A percentile compares a stretch with the other conserved stretches of the same genome.
Conservation (phyloP, 2,888 invertebrate genomes). For the Strigamia crassipes region DNA sequence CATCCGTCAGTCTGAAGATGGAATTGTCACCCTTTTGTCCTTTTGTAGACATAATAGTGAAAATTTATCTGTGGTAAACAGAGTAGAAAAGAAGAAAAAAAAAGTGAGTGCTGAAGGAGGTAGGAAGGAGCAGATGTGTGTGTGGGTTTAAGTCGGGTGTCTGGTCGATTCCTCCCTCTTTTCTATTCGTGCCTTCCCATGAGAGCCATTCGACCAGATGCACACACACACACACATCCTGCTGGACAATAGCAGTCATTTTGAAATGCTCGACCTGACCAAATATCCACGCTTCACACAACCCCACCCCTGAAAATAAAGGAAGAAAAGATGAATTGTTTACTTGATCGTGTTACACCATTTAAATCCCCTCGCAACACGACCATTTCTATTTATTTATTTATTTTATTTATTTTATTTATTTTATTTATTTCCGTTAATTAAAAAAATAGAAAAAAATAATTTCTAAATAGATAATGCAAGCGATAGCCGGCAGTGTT, state of each 20-base stretch:
- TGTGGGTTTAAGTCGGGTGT: slow-evolving; percentile 23
- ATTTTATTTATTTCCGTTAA: not conserved
- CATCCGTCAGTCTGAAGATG: not conserved
- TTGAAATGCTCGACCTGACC: slow-evolving; percentile 25
- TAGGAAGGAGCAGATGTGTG: slow-evolving; percentile 13
- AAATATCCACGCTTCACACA: slow-evolving; percentile 7
- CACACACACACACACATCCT: slow-evolving; percentile 7
- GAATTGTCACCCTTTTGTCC: not conserved
- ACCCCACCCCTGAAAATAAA: not conserved
- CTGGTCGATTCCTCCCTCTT: slow-evolving; percentile 23
- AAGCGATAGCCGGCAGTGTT: not conserved
- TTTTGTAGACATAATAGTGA: not conserved
- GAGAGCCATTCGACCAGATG: slow-evolving; percentile 33
- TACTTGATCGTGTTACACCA: not conserved
- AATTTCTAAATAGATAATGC: not conserved
- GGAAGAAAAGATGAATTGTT: not conserved
- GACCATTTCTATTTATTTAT: not conserved
- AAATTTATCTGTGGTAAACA: not conserved
- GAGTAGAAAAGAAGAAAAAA: not conserved
- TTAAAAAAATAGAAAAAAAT: not conserved
- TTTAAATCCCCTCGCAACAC: not conserved
- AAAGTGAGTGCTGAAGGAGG: not conserved
- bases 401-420: not conserved
- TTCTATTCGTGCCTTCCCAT: slow-evolving; percentile 21
- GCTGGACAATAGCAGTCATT: slow-evolving; percentile 34